Evolutionary conservation across 2,113 vertebrate species (phyloP), one percentile per base, ranked within the genome.

Genomic region (Pterophyllum scalare): DNA sequence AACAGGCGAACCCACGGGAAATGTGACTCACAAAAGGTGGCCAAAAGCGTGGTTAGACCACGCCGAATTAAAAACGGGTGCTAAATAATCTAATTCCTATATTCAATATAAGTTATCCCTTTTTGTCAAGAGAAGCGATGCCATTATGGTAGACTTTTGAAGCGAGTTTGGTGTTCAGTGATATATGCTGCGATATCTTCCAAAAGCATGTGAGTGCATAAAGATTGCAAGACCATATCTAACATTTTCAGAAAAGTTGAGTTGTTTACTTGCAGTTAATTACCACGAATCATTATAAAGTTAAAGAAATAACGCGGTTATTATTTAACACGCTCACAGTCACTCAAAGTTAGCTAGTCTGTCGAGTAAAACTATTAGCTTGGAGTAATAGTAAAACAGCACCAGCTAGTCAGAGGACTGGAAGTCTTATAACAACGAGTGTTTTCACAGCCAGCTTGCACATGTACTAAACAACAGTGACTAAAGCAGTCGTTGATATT

Each of bases 61-160:
- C 1, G 83, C 83, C 81, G 85, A 88, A 87, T 74, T 81, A 1
- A 77, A 28, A 33, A 5, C 0, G 14, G 0, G 6, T 15, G 28
- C 1, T 1, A 4, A 2, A 46, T 1, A 2, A 20, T n/a, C 0
- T 17, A 1, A 1, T 35, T 2, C 5, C 0, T 46, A 10, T 43
- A 33, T 0, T 1, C 0, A 1, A 5, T 5, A 14, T 3, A 4
- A n/a, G n/a, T n/a, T 1, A 0, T 0, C 1, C 1, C 1, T 4
- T 7, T 26, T 3, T 19, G 8, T n/a, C 2, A 28, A 14, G 1
- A 15, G 7, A 65, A 11, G 0, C 0, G n/a, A 31, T 11, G 3
- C 2, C n/a, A 60, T 57, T 79, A 64, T 19, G 1, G 6, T 1
- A 3, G 15, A 28, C 0, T 70, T 83, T 43, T 58, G 0, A 57